Conservation (phyloP, 1,140 invertebrate species). For the Cecropterus lyciades region DNA sequence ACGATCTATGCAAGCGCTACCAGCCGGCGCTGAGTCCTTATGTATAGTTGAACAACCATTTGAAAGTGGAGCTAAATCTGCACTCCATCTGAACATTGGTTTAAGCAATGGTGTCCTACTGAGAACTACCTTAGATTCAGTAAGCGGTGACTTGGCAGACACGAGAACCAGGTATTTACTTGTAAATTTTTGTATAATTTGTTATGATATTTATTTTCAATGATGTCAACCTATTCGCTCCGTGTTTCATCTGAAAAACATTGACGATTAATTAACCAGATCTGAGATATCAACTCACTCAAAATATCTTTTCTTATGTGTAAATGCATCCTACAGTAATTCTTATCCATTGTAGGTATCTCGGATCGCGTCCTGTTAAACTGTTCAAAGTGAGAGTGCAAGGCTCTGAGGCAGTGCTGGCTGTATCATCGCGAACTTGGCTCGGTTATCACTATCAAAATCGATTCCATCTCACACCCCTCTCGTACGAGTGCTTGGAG, state of each 20-base stretch:
- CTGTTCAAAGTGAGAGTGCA: slow-evolving; percentile 98
- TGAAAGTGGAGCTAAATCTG: slow-evolving; percentile 88
- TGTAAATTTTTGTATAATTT: slow-evolving; percentile 6
- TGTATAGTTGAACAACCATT: slow-evolving; percentile 95
- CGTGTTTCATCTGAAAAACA: slow-evolving; percentile 77
- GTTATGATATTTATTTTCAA: slow-evolving; percentile 41
- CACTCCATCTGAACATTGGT: slow-evolving; percentile 98
- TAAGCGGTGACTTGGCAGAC: slow-evolving; percentile 98
- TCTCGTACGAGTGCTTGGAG: slow-evolving; percentile 98
- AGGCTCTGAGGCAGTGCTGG: slow-evolving; percentile 97
- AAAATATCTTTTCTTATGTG: background rate
- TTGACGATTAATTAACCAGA: slow-evolving; percentile 79
- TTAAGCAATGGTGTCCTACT: slow-evolving; percentile 98
- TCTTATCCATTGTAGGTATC: slow-evolving; percentile 85
- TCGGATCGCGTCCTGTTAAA: slow-evolving; percentile 98
- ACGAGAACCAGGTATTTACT: slow-evolving; percentile 91
- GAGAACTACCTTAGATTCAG: slow-evolving; percentile 97
- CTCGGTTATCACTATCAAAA: slow-evolving; percentile 99
- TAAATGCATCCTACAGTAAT: slow-evolving; percentile 17
- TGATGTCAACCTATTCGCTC: slow-evolving; percentile 74
- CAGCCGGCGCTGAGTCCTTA: slow-evolving; percentile 97
- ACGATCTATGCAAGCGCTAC: slow-evolving; percentile 98
- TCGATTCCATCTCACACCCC: slow-evolving; percentile 96
- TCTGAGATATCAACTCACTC: slow-evolving; percentile 56
- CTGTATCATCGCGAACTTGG: slow-evolving; percentile 99